Conservation (phyloP, 2,888 invertebrate genomes). For the Nipponacmea schrenckii region DNA sequence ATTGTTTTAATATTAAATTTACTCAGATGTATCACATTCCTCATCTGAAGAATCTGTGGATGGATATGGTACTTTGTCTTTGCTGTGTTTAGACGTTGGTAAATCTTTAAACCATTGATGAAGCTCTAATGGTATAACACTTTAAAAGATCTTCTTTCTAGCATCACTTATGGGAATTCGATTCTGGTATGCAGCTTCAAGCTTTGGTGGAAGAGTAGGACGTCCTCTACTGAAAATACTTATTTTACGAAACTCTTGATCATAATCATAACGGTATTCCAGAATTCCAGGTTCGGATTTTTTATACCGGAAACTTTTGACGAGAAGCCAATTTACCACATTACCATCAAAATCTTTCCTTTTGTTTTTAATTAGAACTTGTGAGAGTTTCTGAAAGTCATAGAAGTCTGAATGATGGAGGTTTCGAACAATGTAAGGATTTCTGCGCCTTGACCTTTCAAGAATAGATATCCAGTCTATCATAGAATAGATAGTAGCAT, state of each 20-base stretch:
- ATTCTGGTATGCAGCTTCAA: constrained; percentile 8
- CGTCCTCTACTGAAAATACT: neutral
- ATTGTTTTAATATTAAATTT: too few relatives aligned
- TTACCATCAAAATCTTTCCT: constrained; percentile 3
- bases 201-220: neutral
- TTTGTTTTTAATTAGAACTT: constrained; percentile 12
- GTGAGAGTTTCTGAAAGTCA: constrained; percentile 10
- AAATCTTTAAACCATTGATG: constrained; percentile 13
- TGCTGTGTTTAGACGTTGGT: constrained; percentile 7
- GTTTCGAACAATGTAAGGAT: constrained; percentile 11
- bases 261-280: neutral
- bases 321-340: constrained; percentile 10
- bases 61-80: constrained; percentile 7
- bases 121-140: constrained; percentile 6
- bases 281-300: neutral
- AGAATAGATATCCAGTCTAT: constrained; percentile 8
- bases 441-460: neutral
- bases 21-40: neutral
- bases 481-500: neutral
- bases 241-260: neutral
- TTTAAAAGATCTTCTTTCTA: constrained; percentile 14
- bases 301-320: constrained; percentile 16
- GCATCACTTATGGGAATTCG: constrained; percentile 8
- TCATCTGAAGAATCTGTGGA: neutral
- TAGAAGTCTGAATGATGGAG: constrained; percentile 6